Evolutionary conservation across 2,113 vertebrate species (phyloP).

Genomic region (Thymallus thymallus): DNA sequence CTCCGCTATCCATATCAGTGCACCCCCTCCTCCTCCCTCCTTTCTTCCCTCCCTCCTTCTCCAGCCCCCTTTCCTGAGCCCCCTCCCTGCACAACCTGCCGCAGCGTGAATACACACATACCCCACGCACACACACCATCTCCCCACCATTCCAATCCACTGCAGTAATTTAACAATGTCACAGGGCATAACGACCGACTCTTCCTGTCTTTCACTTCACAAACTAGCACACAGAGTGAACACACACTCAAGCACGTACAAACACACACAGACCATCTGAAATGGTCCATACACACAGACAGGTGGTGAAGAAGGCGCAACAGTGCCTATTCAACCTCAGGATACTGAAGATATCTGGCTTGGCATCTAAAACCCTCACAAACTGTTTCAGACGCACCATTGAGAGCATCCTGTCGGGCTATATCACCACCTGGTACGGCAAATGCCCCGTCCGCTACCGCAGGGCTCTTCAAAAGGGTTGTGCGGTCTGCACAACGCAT

Average conservation of each 20-base stretch:
- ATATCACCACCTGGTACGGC: too few species aligned
- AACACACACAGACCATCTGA: too few species aligned
- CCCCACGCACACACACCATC: constrained; percentile 12
- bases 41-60: constrained; percentile 21
- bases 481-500: too few species aligned
- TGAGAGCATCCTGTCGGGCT: too few species aligned
- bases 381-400: too few species aligned
- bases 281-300: too few species aligned
- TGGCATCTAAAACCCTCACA: too few species aligned
- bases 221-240: background rate
- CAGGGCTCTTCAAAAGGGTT: too few species aligned
- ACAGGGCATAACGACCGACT: constrained; percentile 48
- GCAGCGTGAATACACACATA: constrained; percentile 57
- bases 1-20: constrained; percentile 61
- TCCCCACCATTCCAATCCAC: constrained; percentile 49
- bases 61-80: constrained; percentile 54
- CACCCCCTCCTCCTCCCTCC: constrained; percentile 34
- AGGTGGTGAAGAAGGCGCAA: too few species aligned
- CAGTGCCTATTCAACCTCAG: constrained; percentile 5
- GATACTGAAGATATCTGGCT: constrained; percentile 52
- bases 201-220: background rate
- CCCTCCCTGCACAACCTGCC: constrained; percentile 70
- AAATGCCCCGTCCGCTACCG: too few species aligned
- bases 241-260: background rate
- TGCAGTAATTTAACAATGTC: constrained; percentile 67